Percentiles rank a stretch among this genome's conserved stretches.
Conservation (phyloP, 2,888 invertebrate genomes). For the Ellobium chinense region DNA sequence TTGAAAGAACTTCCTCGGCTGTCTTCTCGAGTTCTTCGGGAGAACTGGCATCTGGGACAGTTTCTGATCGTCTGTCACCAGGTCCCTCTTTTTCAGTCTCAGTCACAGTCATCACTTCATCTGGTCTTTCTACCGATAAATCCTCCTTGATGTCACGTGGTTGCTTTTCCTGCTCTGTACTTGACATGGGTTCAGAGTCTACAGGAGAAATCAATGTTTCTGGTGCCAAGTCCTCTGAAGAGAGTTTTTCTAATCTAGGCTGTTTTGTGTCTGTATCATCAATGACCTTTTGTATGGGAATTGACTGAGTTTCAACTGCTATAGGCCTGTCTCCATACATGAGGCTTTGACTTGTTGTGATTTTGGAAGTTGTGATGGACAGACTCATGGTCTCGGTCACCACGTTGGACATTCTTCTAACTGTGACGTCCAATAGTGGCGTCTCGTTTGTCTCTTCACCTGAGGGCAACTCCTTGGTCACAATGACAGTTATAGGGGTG, state of each 20-base stretch:
- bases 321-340: background rate
- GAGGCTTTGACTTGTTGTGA: slow-evolving; percentile 12
- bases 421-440: background rate
- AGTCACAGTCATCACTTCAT: too few relatives aligned
- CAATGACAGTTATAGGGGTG: background rate
- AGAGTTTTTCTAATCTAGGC: too few relatives aligned
- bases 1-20: too few relatives aligned
- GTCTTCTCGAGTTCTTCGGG: too few relatives aligned
- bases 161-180: too few relatives aligned
- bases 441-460: background rate
- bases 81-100: too few relatives aligned
- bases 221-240: background rate
- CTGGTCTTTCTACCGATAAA: too few relatives aligned
- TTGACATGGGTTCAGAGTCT: too few relatives aligned
- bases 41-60: too few relatives aligned
- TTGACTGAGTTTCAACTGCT: background rate
- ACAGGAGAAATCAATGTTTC: too few relatives aligned
- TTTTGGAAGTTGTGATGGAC: slow-evolving; percentile 14
- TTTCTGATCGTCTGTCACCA: too few relatives aligned
- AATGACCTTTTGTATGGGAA: background rate
- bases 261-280: background rate
- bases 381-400: slow-evolving; percentile 23
- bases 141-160: too few relatives aligned
- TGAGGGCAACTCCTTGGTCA: background rate
- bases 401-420: background rate